Evolutionary conservation across 2,888 invertebrate genomes (phyloP).

Genomic region (Antitype chi): DNA sequence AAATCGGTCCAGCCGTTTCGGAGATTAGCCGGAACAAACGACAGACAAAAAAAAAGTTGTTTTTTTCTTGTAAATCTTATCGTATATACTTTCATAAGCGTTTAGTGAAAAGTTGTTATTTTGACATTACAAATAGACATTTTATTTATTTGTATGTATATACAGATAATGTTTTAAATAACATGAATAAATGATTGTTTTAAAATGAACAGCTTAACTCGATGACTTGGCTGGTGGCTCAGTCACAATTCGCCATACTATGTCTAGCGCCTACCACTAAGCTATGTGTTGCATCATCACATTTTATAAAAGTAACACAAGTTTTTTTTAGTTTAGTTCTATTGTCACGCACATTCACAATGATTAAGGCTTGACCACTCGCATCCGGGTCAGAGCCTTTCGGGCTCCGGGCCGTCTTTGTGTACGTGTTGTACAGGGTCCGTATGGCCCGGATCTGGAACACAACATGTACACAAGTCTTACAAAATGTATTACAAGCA

Average conservation of each 20-base stretch:
- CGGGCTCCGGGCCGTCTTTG: not conserved
- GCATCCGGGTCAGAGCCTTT: slow-evolving; percentile 13
- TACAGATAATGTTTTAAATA: too few species aligned
- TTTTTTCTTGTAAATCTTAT: too few species aligned
- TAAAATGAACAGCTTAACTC: not conserved
- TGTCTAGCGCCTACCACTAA: not conserved
- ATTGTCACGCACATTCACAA: slow-evolving; percentile 20
- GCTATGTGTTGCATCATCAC: slow-evolving; percentile 1
- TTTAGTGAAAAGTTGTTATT: too few species aligned
- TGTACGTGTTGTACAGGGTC: not conserved
- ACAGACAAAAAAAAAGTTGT: too few species aligned
- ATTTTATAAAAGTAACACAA: slow-evolving; percentile 12
- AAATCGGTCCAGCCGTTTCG: too few species aligned
- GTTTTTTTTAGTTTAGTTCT: slow-evolving; percentile 1
- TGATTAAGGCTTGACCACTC: not conserved
- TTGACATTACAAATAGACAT: too few species aligned
- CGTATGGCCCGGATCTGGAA: not conserved
- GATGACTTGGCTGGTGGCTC: not conserved
- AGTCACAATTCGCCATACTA: not conserved
- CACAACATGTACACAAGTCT: not conserved
- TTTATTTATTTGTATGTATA: too few species aligned
- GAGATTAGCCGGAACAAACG: too few species aligned
- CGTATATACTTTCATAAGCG: too few species aligned
- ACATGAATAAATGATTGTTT: not conserved
- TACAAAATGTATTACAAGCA: not conserved